Base-by-base conservation (phyloP, 2,888 invertebrate species). In the Xiphydria camelus region DNA sequence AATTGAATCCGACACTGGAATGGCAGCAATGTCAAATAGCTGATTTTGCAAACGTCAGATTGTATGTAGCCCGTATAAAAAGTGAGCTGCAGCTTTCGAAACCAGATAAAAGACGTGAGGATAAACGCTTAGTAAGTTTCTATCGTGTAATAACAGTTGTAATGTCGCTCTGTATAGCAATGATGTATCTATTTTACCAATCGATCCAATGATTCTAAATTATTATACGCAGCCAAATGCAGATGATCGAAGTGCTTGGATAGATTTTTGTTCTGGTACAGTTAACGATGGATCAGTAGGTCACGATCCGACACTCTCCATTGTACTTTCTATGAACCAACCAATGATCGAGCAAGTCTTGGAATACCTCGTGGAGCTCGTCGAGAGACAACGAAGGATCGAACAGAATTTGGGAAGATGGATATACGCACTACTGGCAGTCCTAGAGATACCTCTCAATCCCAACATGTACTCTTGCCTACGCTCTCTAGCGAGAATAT, bases 1-100 rank as follows among this genome's bases (percentile, higher is more conserved):
- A 58, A 12, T 53, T 78, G 22, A 47, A 65, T 14, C 83, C 83
- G 1, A 77, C 77, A 1, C 41, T 68, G 31, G 81, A 84, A 62
- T 89, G 89, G 88, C 87, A 88, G 73, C 79, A 82, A 47, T 76
- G 80, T 47, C 86, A 88, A 73, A 76, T 87, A 2, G 79, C 83
- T 5, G 82, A 88, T 58, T 89, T 89, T 72, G 83, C 83, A 4
- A 75, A 82, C 29, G 66, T 85, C 2, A 78, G 87, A 62, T 75
- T 82, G 66, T 81, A 82, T 41, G 64, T 83, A 41, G 61, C 67
- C 2, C 61, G 63, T 38, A 21, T 74, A 5, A 62, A 62, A 38
- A 56, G 62, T 15, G 60, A 65, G 47, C 64, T 66, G 45, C 53
- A 59, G 32, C 56, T 56, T 25, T 42, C 40, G 18, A 62, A 60